Evolutionary conservation across 1,140 invertebrate genomes (phyloP).

Genomic region (Pectinophora gossypiella): DNA sequence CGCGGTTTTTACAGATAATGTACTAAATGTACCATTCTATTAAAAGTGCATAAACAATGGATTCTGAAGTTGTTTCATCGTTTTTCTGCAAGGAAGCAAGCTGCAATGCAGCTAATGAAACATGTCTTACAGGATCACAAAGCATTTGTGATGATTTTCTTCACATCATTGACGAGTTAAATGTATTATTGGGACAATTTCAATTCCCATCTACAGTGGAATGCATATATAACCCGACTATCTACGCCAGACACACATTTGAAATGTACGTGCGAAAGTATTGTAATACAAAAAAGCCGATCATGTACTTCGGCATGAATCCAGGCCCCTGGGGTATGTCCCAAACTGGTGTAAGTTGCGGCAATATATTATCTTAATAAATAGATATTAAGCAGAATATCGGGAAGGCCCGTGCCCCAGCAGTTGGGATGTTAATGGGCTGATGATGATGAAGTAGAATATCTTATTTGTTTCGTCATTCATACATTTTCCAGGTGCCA

Average conservation of each 20-base stretch:
- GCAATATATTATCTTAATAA: no score
- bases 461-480: slow-evolving; percentile 8
- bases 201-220: slow-evolving; percentile 6
- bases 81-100: no score
- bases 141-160: slow-evolving; percentile 75
- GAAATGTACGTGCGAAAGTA: slow-evolving; percentile 88
- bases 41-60: no score
- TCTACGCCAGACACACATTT: slow-evolving; percentile 46
- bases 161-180: slow-evolving; percentile 12
- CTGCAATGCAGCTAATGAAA: no score
- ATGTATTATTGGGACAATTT: slow-evolving; percentile 9
- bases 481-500: slow-evolving; percentile 81
- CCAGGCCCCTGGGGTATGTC: slow-evolving; percentile 96
- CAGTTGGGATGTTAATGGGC: no score
- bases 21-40: no score
- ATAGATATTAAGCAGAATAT: no score
- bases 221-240: slow-evolving; percentile 18
- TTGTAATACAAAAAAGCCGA: slow-evolving; percentile 79
- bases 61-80: no score
- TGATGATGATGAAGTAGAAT: no score
- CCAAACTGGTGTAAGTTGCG: slow-evolving; percentile 90
- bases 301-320: slow-evolving; percentile 95
- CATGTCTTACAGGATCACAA: no score
- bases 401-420: no score
- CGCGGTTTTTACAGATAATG: no score